Evolutionary conservation across 2,797 vertebrate genomes (phyloP), one percentile per base, ranked within the genome.

Genomic region (Selene dorsalis): DNA sequence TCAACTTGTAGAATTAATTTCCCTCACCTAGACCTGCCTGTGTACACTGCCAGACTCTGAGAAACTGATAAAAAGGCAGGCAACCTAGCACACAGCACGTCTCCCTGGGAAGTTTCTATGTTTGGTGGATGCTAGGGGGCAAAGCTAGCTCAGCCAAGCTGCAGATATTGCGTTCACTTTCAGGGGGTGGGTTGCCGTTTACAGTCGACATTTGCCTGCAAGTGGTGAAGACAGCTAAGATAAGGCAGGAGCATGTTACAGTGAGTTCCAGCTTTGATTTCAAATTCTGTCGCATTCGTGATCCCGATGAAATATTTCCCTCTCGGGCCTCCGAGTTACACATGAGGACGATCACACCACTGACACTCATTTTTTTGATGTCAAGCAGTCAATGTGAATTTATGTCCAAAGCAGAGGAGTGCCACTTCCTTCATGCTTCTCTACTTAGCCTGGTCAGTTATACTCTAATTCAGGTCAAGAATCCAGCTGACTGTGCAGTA

Each of bases 161-260:
- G 43, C 83, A 84, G 80, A 89, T 87, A 87, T 89, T 79, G 74
- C 73, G 70, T 63, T 88, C 77, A 73, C 84, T 87, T 90, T 85
- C 72, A 78, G 77, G 75, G 75, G 85, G 82, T 6, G 73, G 70
- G 82, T 66, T 86, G 74, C 75, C 86, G 81, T 90, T 91, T 89
- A 86, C 80, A 80, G 74, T 79, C 69, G 58, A 58, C 57, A 52
- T 85, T 79, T 84, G 65, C 35, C 84, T n/a, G 62, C 74, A 72
- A 66, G 80, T 69, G 70, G 66, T 55, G 71, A 71, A 87, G 85
- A 86, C 79, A 66, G 73, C 73, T 2, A 59, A 83, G 89, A 89
- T 90, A 86, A 80, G 77, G 32, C 32, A 62, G 16, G 41, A 39
- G 79, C 73, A 75, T 77, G 72, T 75, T 88, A 69, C 78, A 80